Evolutionary conservation across 2,113 vertebrate genomes (phyloP).

Genomic region (Capreolus pygargus): DNA sequence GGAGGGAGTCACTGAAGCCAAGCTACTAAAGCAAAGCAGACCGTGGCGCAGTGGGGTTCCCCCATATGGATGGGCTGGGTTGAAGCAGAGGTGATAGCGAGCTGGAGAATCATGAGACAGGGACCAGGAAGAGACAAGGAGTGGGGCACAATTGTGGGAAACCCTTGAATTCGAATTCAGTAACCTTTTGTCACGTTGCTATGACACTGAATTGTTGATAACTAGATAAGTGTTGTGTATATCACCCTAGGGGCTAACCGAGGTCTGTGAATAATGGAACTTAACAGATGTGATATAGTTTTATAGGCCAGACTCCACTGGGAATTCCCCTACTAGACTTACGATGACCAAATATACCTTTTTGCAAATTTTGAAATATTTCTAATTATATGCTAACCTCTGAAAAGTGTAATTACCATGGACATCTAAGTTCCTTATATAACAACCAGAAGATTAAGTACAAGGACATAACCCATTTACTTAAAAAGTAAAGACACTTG

Average conservation of each 20-base stretch:
- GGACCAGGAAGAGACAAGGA: neutral
- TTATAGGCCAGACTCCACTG: neutral
- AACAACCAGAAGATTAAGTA: neutral
- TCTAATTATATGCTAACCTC: conserved; percentile 9
- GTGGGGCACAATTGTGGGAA: neutral
- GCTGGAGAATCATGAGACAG: neutral
- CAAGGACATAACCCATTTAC: neutral
- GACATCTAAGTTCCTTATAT: neutral
- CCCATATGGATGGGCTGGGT: neutral
- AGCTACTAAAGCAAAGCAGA: neutral
- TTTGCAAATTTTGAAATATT: conserved; percentile 29
- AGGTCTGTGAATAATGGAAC: neutral
- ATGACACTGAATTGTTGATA: neutral
- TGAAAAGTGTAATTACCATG: neutral
- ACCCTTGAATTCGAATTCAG: neutral
- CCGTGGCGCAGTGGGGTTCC: neutral
- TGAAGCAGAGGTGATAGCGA: neutral
- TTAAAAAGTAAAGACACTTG: neutral
- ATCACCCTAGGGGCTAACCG: neutral
- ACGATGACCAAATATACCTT: neutral
- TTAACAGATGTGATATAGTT: neutral
- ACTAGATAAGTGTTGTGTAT: neutral
- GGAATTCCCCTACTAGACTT: conserved; percentile 29
- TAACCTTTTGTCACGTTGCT: neutral
- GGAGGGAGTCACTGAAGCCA: neutral